These are phyloP conservation scores for Stratiolaelaps scimitus DNA, from an alignment of 1,140 invertebrate species.

Conservation along the genomic window DNA sequence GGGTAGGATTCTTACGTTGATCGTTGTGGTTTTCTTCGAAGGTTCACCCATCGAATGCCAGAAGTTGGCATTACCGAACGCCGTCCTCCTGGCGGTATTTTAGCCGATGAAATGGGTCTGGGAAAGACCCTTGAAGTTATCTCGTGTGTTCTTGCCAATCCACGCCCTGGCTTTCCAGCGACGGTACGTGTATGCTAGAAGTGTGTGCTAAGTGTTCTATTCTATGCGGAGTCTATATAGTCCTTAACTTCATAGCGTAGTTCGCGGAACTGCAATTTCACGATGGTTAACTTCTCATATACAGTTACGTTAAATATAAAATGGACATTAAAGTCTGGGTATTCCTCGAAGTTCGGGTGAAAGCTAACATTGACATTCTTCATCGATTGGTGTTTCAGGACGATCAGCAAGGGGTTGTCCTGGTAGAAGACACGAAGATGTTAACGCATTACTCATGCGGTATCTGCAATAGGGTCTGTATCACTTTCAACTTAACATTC, in stretches of 20 bases:
- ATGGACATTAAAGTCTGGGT: no score
- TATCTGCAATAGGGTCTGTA: conserved; percentile 15
- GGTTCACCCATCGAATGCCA: conserved; percentile 36
- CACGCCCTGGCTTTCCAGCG: conserved; percentile 37
- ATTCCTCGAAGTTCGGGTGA: no score
- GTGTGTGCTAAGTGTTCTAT: no score
- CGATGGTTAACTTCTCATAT: no score
- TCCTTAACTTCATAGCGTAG: no score
- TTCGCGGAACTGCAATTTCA: no score
- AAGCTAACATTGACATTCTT: no score
- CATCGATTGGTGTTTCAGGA: background rate
- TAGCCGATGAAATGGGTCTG: conserved; percentile 72
- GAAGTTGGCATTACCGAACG: conserved; percentile 38
- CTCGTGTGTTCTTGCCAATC: conserved; percentile 52
- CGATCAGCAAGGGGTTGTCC: conserved; percentile 11
- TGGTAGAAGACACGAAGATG: conserved; percentile 30
- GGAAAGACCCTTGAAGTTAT: conserved; percentile 69
- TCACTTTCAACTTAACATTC: background rate
- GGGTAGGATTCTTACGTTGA: conserved; percentile 13
- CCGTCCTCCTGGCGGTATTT: conserved; percentile 54
- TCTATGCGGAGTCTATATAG: no score
- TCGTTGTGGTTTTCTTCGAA: conserved; percentile 21
- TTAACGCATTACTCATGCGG: conserved; percentile 28
- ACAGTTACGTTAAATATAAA: no score
- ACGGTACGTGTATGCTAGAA: background rate